phyloP scores from a whole-genome alignment of 1,140 invertebrate genomes.

The Agraylea sexmaculata region DNA sequence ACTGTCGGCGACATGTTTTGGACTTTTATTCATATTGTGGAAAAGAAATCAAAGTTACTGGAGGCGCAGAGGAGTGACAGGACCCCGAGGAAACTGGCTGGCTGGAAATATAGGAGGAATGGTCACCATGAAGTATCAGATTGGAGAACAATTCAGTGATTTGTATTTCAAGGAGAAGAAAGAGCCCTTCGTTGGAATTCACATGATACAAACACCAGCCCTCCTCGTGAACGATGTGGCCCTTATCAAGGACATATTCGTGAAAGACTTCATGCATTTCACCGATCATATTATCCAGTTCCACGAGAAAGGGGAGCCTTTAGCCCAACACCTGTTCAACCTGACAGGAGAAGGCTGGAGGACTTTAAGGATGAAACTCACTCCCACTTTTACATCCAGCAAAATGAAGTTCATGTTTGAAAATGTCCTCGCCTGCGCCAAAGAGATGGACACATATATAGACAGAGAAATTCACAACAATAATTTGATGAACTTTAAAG shows the following conservation, averaged over 20 bases:
- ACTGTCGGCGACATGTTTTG: too few relatives aligned
- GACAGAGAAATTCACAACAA: conserved; percentile 1
- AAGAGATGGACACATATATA: conserved; percentile 8
- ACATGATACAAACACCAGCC: conserved; percentile 30
- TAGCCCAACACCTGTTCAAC: conserved; percentile 39
- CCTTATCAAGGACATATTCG: conserved; percentile 36
- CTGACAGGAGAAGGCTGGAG: conserved; percentile 42
- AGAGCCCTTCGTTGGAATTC: conserved; percentile 28
- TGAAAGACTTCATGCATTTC: conserved; percentile 46
- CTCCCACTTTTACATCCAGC: conserved; percentile 41
- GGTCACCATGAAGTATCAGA: conserved; percentile 27
- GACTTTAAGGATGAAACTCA: conserved; percentile 34
- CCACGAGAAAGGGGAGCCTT: conserved; percentile 37
- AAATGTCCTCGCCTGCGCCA: conserved; percentile 9
- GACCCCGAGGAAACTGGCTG: conserved; percentile 30
- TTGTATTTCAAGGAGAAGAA: conserved; percentile 30
- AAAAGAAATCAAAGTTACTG: too few relatives aligned
- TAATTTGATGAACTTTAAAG: conserved; percentile 22
- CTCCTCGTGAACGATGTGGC: conserved; percentile 29
- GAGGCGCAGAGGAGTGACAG: conserved; percentile 26
- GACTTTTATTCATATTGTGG: too few relatives aligned
- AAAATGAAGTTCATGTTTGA: conserved; percentile 39
- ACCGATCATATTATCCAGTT: conserved; percentile 26
- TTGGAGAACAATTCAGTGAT: conserved; percentile 27
- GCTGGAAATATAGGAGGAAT: conserved; percentile 37